Base-by-base conservation (phyloP, 2,888 invertebrate species). In the Polymixis lichenea region DNA sequence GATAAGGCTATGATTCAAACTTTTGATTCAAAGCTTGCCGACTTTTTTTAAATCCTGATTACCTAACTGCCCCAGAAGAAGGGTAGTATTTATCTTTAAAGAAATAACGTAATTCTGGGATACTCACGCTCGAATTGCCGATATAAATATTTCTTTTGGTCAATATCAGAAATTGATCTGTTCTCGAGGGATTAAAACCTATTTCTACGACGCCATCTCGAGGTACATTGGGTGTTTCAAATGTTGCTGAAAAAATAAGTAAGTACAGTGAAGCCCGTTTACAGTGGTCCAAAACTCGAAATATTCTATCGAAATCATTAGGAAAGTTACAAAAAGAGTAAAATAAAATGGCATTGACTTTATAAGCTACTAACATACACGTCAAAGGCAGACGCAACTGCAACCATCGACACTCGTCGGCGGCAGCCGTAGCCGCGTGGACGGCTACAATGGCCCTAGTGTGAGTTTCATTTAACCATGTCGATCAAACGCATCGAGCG, bases 111-210 rank as follows among this genome's bases (percentile, higher is more conserved):
- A 49, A 32, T 13, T 49, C 6, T 65, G 32, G 15, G 3, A 7
- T 28, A 78, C 94, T 91, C 73, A 96, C 96, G 61, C 85, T 88
- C 19, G 95, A 89, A 11, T 89, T 61, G 0, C 96, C 95, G 46
- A 96, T 90, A 94, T 91, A 95, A 81, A 96, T 92, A 68, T 94
- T 93, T 7, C 82, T 80, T 82, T 92, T 94, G 2, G 95, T 94
- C 90, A 96, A 86, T 56, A 96, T 67, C 25, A 95, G 77, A 85
- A 95, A 94, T 83, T 95, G 94, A 72, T 91, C 83, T 38, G 95
- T 89, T 85, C 93, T 88, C 77, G 87, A 58, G 61, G 97, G 92
- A 88, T 95, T 92, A 80, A 96, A 96, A 1, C 87, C 90, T 89
- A 96, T 91, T 1, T 90, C 91, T 15, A 93, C 19, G 0, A 96